These are phyloP conservation scores for Corythoichthys haematopterus DNA, from an alignment of 2,113 vertebrate species.

Conservation along the genomic window DNA sequence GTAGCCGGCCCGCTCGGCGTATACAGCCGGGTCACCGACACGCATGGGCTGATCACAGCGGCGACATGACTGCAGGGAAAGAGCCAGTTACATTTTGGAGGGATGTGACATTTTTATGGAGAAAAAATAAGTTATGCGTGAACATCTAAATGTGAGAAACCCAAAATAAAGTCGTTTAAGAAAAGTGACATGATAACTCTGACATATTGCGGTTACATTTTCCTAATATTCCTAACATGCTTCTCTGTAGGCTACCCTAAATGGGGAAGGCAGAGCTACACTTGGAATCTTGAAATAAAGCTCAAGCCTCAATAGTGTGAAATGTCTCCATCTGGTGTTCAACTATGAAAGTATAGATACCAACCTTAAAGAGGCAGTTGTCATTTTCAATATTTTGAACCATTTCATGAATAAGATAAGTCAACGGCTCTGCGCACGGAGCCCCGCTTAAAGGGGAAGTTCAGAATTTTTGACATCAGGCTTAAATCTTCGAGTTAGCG, in stretches of 20 bases:
- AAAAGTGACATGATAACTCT: neutral
- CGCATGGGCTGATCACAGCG: constrained; percentile 83
- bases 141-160: neutral
- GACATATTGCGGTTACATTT: no score
- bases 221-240: no score
- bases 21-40: constrained; percentile 89
- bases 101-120: neutral
- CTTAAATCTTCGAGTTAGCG: no score
- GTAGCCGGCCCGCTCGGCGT: constrained; percentile 89
- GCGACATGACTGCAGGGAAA: constrained; percentile 76
- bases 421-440: no score
- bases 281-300: neutral
- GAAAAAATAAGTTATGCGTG: neutral
- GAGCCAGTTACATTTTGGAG: neutral
- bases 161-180: neutral
- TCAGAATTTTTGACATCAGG: no score
- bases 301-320: neutral
- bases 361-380: no score
- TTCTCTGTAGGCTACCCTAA: no score
- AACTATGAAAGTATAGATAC: no score
- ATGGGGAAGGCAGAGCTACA: neutral
- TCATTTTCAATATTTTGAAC: no score
- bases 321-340: constrained; percentile 42
- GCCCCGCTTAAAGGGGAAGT: no score
- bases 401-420: no score